Base-by-base conservation (phyloP, 37 sponge, comb jelly and placozoan genomes). In the Halichondria panicea region DNA sequence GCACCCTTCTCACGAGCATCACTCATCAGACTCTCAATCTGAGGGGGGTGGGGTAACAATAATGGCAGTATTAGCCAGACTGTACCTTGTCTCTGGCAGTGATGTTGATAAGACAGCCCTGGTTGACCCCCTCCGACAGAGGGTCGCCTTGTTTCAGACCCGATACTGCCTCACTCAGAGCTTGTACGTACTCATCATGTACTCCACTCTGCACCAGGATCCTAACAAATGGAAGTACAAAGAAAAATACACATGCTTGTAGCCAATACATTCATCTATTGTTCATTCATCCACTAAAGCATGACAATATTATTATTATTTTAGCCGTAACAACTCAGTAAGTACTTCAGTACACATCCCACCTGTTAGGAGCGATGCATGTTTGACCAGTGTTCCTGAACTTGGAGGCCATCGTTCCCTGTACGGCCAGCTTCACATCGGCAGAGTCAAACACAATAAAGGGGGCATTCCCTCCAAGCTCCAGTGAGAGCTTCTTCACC, bases 381-480 rank as follows among this genome's bases (percentile, higher is more conserved):
- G 78, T 81, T 75, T 96, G 98, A 52, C 98, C 98, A 24, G 93
- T 69, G 54, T 94, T 94, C 30, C 95, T 72, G 59, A 94, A 92
- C 74, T 97, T 97, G n/a, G 91, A 72, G 9, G 79, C 68, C 55
- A 89, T 68, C 0, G 85, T 68, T 2, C 90, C 90, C 28, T 62
- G 68, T 6, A 92, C 90, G 25, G 93, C 95, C 54, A 67, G 18
- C 24, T 86, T 74, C 36, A 94, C 71, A 53, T 97, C 93, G 33
- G 98, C 98, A 11, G 89, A 86, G 45, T 91, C 50, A 84, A 97
- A 97, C n/a, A 97, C 93, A 35, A 97, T 83, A 13, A 97, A 58
- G 25, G 98, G 95, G 50, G 98, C 98, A 69, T 97, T 94, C 4
- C 98, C 98, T 21, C 98, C 98, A 24, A 97, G 74, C 78, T 97